Evolutionary conservation across 2,888 invertebrate genomes (phyloP).

Genomic region (Sipha maydis): DNA sequence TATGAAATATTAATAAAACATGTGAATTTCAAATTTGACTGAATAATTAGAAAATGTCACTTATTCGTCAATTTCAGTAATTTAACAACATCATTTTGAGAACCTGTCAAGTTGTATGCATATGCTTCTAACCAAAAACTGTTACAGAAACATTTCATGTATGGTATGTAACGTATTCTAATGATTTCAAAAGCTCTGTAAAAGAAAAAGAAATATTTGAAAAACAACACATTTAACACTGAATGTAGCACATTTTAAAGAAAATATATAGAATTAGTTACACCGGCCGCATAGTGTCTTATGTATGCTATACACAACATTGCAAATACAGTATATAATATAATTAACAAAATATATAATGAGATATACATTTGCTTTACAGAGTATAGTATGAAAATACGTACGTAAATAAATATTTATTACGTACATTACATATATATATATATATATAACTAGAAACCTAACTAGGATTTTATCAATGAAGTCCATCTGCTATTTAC

Average conservation of each 20-base stretch:
- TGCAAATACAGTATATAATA: neutral
- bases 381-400: too few species aligned
- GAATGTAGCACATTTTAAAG: neutral
- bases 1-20: neutral
- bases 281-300: too few species aligned
- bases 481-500: too few species aligned
- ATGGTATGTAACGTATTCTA: neutral
- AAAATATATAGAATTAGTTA: neutral
- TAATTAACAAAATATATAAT: neutral
- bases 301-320: too few species aligned
- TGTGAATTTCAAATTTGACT: neutral
- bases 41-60: neutral
- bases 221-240: neutral
- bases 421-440: too few species aligned
- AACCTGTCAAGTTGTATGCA: neutral
- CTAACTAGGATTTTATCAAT: too few species aligned
- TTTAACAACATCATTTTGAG: neutral
- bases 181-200: neutral
- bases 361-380: neutral
- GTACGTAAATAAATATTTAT: too few species aligned
- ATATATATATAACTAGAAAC: too few species aligned
- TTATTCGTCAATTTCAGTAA: neutral
- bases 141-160: neutral
- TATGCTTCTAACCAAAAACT: neutral
- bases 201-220: neutral